Percentiles rank a stretch among this genome's conserved stretches.
These are phyloP conservation scores for Capricornis sumatraensis DNA, from an alignment of 2,113 vertebrate genomes.

Conservation along the genomic window DNA sequence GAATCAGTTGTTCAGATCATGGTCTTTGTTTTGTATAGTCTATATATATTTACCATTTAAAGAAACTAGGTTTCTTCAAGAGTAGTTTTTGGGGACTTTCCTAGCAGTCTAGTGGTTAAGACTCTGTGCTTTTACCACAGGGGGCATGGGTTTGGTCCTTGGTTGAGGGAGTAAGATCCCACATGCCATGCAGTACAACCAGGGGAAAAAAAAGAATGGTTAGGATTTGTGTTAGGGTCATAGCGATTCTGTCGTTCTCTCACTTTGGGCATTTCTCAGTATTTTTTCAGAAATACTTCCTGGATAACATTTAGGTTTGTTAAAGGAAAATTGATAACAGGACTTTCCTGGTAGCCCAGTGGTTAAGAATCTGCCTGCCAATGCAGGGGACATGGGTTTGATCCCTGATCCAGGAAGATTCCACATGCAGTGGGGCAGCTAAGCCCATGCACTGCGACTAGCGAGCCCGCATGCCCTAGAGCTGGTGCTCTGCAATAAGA, in stretches of 20 bases:
- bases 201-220: not conserved
- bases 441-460: not conserved
- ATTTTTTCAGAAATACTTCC: slow-evolving; percentile 35
- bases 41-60: not conserved
- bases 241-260: not conserved
- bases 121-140: not conserved
- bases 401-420: not conserved
- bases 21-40: not conserved
- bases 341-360: not conserved
- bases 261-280: not conserved
- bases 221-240: not conserved
- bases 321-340: not conserved
- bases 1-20: not conserved
- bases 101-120: not conserved
- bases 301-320: not conserved
- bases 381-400: not conserved
- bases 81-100: not conserved
- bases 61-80: not conserved
- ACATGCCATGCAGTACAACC: not conserved
- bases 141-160: not conserved
- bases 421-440: not conserved
- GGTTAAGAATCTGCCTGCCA: not conserved
- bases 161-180: not conserved
- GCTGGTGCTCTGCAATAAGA: not conserved
- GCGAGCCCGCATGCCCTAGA: not conserved